Evolutionary conservation across 2,113 vertebrate species (phyloP).

Genomic region (Nyctibius bracteatus): DNA sequence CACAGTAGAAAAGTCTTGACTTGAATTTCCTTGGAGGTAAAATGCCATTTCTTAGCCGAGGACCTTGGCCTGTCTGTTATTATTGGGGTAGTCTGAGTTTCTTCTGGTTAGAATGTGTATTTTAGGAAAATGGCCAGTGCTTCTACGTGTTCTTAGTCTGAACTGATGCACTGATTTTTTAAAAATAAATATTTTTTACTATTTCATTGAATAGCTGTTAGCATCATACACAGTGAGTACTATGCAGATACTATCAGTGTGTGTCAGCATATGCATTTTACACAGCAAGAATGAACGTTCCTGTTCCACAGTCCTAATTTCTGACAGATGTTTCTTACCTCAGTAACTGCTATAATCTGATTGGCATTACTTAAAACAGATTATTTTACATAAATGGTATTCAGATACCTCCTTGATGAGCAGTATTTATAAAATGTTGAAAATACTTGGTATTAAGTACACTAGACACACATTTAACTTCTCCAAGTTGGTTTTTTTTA

Average conservation of each 20-base stretch:
- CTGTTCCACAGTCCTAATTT: not conserved
- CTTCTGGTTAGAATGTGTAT: not conserved
- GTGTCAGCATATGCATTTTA: not conserved
- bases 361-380: not conserved
- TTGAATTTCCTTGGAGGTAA: slow-evolving; percentile 4
- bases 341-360: not conserved
- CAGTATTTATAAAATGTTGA: not conserved
- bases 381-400: not conserved
- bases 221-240: not conserved
- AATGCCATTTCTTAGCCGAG: not conserved
- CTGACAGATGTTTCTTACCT: not conserved
- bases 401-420: not conserved
- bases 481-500: not conserved
- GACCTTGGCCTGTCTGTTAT: not conserved
- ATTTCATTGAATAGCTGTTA: not conserved
- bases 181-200: not conserved
- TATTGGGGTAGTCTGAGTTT: not conserved
- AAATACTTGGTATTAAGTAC: not conserved
- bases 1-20: not conserved
- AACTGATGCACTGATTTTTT: rapidly evolving
- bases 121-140: not conserved
- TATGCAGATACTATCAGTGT: not conserved
- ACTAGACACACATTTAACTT: not conserved
- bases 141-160: not conserved
- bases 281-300: rapidly evolving